Conservation (phyloP, 2,888 invertebrate species). For the Cheilosia pagana region DNA sequence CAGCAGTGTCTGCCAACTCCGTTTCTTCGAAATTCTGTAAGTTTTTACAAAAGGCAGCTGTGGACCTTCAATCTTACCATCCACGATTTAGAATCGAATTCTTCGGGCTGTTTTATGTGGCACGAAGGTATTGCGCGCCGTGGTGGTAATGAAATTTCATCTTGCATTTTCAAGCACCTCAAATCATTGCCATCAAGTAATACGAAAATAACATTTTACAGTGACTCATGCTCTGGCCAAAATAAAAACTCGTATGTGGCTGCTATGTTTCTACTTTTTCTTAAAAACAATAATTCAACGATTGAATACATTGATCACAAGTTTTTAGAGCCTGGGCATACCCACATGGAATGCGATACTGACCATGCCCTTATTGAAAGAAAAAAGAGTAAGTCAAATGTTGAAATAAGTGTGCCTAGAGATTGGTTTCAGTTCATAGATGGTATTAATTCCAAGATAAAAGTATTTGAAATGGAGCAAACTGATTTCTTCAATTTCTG, state of each 20-base stretch:
- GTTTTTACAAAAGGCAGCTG: conserved; percentile 66
- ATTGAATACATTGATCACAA: conserved; percentile 55
- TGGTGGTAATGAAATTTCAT: conserved; percentile 73
- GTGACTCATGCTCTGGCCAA: conserved; percentile 69
- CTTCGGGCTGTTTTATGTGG: conserved; percentile 72
- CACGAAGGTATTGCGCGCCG: conserved; percentile 66
- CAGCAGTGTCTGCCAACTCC: conserved; percentile 9
- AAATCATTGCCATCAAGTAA: neutral
- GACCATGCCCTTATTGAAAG: conserved; percentile 62
- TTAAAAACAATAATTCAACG: neutral
- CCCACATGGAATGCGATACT: conserved; percentile 65
- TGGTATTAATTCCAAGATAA: conserved; percentile 54
- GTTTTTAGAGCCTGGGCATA: conserved; percentile 65
- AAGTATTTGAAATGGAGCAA: conserved; percentile 45
- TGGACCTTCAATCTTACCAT: conserved; percentile 74
- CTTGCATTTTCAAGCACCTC: conserved; percentile 62
- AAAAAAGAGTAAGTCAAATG: conserved; percentile 60
- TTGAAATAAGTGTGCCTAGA: conserved; percentile 52
- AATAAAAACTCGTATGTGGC: conserved; percentile 72
- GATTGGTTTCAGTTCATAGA: conserved; percentile 57
- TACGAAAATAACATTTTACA: conserved; percentile 69
- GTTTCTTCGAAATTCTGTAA: conserved; percentile 11
- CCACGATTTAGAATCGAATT: conserved; percentile 63
- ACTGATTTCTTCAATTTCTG: conserved; percentile 63
- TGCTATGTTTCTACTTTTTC: conserved; percentile 10